phyloP scores from a whole-genome alignment of 1,140 invertebrate genomes.

The Hycleus cichorii region DNA sequence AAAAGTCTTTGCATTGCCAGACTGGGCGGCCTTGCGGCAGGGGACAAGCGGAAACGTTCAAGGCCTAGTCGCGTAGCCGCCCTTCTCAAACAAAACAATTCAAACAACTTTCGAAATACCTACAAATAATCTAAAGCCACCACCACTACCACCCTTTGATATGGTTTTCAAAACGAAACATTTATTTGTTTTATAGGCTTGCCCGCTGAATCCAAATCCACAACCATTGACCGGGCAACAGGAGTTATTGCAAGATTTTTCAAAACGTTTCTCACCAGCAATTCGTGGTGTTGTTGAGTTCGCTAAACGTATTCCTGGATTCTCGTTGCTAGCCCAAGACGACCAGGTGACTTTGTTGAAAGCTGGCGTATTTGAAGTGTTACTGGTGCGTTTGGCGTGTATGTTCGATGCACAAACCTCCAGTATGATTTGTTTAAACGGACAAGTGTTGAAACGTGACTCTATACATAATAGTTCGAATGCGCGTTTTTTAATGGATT shows the following conservation, averaged over 20 bases:
- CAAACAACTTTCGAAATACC: no score
- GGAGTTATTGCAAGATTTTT: constrained; percentile 78
- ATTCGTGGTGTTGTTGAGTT: constrained; percentile 97
- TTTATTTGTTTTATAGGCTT: constrained; percentile 71
- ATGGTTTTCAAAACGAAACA: no score
- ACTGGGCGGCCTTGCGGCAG: constrained; percentile 40
- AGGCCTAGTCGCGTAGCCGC: constrained; percentile 22
- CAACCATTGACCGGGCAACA: constrained; percentile 70
- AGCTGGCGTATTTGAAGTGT: constrained; percentile 89
- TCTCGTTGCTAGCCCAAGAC: constrained; percentile 87
- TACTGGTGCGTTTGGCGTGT: constrained; percentile 85
- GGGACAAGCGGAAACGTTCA: constrained; percentile 41
- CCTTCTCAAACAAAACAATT: no score
- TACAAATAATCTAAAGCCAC: no score
- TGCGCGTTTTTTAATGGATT: constrained; percentile 89
- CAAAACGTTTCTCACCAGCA: constrained; percentile 88
- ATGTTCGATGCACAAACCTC: constrained; percentile 88
- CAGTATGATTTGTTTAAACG: constrained; percentile 88
- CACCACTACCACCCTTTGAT: no score
- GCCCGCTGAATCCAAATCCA: constrained; percentile 89
- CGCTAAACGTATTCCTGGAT: constrained; percentile 94
- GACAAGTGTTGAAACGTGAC: constrained; percentile 82
- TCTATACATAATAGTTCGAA: constrained; percentile 84
- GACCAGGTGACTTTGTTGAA: constrained; percentile 96
- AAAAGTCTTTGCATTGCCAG: constrained; percentile 26